Evolutionary conservation across 2,113 vertebrate species (phyloP).

Genomic region (Ardeotis arabs): DNA sequence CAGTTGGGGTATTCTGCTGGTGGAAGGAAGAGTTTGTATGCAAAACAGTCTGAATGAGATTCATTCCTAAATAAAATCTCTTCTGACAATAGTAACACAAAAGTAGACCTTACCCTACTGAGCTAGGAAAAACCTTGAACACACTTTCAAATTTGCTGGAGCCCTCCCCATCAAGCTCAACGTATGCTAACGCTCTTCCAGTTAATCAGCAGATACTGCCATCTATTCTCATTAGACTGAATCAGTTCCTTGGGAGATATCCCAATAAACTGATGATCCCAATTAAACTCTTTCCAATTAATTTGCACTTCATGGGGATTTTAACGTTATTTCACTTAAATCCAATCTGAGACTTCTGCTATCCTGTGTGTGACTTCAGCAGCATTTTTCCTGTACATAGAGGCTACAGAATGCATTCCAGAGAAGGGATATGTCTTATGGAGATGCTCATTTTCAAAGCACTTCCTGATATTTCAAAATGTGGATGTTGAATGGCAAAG

Average conservation of each 20-base stretch:
- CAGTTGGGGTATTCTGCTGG: not conserved
- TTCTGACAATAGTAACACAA: not conserved
- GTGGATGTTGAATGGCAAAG: not conserved
- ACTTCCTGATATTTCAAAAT: not conserved
- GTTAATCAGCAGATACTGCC: constrained; percentile 20
- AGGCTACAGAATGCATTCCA: not conserved
- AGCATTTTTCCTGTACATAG: not conserved
- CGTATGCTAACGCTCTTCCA: not conserved
- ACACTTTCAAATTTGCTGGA: not conserved
- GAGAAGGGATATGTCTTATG: not conserved
- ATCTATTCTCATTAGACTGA: constrained; percentile 42
- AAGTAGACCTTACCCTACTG: not conserved
- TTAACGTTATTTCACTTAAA: not conserved
- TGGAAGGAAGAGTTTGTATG: not conserved
- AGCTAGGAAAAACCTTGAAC: not conserved
- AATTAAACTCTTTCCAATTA: constrained; percentile 47
- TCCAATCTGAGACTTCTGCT: not conserved
- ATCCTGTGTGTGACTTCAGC: not conserved
- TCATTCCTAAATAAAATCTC: not conserved
- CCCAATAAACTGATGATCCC: constrained; percentile 10
- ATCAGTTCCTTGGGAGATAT: not conserved
- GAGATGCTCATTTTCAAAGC: not conserved
- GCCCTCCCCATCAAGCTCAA: not conserved
- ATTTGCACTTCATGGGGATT: not conserved
- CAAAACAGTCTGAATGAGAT: not conserved